These are phyloP conservation scores for Galerucella pusilla DNA, from an alignment of 2,888 invertebrate species.

Conservation along the genomic window DNA sequence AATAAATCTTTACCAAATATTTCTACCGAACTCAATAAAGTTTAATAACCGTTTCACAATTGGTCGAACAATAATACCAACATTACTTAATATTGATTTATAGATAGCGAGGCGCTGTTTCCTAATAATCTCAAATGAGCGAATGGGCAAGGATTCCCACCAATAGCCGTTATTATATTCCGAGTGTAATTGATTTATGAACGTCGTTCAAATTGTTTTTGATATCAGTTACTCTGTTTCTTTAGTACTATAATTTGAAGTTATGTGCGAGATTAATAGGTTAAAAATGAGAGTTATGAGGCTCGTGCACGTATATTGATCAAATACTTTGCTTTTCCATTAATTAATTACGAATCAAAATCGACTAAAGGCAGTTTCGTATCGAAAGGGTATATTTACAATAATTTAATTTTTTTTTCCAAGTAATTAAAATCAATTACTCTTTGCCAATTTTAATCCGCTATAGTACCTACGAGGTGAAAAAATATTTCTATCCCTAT, in stretches of 20 bases:
- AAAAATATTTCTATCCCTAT: no score
- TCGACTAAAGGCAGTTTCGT: background rate
- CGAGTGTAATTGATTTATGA: constrained; percentile 36
- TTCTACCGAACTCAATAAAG: background rate
- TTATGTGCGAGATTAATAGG: constrained; percentile 40
- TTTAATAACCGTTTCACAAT: constrained; percentile 19
- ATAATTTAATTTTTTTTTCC: no score
- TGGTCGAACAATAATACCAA: constrained; percentile 20
- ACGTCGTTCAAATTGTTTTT: constrained; percentile 30
- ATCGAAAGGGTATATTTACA: background rate
- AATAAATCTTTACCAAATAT: background rate
- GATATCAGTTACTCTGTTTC: constrained; percentile 31
- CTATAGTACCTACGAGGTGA: no score
- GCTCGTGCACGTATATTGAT: constrained; percentile 20
- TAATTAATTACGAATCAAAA: constrained; percentile 29
- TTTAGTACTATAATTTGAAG: constrained; percentile 38
- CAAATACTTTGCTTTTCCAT: constrained; percentile 26
- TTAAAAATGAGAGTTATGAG: constrained; percentile 36
- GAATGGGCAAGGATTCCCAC: constrained; percentile 22
- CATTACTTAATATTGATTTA: constrained; percentile 30
- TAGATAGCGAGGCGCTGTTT: constrained; percentile 7
- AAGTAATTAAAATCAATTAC: no score
- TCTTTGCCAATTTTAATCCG: no score
- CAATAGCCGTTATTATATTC: constrained; percentile 16
- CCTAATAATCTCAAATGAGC: constrained; percentile 19